A percentile compares a stretch with the other conserved stretches of the same genome.
Evolutionary conservation across 2,888 invertebrate genomes (phyloP).

Genomic region (Chelonus formosanus): DNA sequence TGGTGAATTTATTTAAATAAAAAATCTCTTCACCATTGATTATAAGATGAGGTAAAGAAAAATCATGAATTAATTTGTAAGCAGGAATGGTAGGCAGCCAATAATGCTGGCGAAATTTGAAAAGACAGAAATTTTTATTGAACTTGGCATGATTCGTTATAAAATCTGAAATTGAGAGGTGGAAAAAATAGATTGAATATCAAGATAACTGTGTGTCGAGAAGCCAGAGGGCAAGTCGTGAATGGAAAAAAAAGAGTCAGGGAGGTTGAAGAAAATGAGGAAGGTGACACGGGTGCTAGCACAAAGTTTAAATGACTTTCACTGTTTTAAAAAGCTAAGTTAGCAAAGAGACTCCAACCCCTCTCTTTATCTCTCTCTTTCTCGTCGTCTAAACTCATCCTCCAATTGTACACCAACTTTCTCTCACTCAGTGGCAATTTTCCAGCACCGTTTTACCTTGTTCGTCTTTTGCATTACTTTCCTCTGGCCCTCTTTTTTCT

Average conservation of each 20-base stretch:
- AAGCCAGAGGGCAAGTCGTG: constrained; percentile 30
- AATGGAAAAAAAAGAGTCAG: constrained; percentile 32
- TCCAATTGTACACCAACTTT: constrained; percentile 30
- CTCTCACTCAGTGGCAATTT: constrained; percentile 36
- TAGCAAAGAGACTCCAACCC: constrained; percentile 48
- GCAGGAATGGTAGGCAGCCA: too few species aligned
- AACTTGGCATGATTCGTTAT: constrained; percentile 22
- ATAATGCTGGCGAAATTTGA: too few species aligned
- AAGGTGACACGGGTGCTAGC: constrained; percentile 46
- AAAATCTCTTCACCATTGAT: too few species aligned
- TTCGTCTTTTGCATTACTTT: constrained; percentile 29
- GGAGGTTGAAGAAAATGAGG: constrained; percentile 50
- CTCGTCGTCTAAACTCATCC: constrained; percentile 22
- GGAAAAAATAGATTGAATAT: constrained; percentile 48
- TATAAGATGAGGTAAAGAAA: too few species aligned
- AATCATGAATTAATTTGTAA: too few species aligned
- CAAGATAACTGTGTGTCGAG: constrained; percentile 39
- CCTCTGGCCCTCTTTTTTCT: constrained; percentile 6
- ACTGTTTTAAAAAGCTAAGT: constrained; percentile 57
- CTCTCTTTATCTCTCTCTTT: constrained; percentile 9
- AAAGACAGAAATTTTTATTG: constrained; percentile 1
- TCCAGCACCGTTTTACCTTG: constrained; percentile 33
- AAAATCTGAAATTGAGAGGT: constrained; percentile 18
- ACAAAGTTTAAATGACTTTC: constrained; percentile 60
- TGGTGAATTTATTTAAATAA: too few species aligned